Conservation (phyloP, 2,888 invertebrate genomes). For the Hydriomena furcata region DNA sequence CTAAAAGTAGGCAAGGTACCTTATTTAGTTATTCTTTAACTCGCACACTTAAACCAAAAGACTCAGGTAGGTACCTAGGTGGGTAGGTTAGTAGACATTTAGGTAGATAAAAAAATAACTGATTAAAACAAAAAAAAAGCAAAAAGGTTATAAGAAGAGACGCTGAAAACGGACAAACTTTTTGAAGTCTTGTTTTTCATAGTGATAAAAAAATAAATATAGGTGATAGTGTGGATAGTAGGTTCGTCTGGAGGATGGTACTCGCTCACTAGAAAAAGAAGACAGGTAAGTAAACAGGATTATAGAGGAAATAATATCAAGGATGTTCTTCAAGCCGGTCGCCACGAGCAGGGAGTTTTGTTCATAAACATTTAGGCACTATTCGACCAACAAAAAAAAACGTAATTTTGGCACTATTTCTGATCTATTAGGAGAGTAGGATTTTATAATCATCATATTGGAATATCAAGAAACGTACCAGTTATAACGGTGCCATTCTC, state of each 20-base stretch:
- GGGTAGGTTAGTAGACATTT: not conserved
- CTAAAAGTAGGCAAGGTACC: too few species aligned
- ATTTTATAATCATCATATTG: too few species aligned
- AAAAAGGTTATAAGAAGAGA: not conserved
- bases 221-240: constrained; percentile 8
- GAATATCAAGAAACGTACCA: constrained; percentile 41
- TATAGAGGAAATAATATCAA: not conserved
- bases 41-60: constrained; percentile 1
- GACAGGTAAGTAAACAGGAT: constrained; percentile 11
- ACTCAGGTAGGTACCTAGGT: not conserved
- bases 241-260: constrained; percentile 15
- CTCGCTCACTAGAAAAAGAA: constrained; percentile 22
- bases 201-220: constrained; percentile 15
- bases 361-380: not conserved
- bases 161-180: constrained; percentile 20
- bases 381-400: not conserved
- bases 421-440: too few species aligned
- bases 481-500: constrained; percentile 42
- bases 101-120: not conserved
- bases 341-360: not conserved
- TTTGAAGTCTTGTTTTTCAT: constrained; percentile 14
- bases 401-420: too few species aligned
- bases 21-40: not conserved
- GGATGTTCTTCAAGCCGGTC: not conserved
- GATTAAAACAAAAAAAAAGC: constrained; percentile 9